Conservation (phyloP, 2,888 invertebrate genomes). For the Hydroisotoma schaefferi region DNA sequence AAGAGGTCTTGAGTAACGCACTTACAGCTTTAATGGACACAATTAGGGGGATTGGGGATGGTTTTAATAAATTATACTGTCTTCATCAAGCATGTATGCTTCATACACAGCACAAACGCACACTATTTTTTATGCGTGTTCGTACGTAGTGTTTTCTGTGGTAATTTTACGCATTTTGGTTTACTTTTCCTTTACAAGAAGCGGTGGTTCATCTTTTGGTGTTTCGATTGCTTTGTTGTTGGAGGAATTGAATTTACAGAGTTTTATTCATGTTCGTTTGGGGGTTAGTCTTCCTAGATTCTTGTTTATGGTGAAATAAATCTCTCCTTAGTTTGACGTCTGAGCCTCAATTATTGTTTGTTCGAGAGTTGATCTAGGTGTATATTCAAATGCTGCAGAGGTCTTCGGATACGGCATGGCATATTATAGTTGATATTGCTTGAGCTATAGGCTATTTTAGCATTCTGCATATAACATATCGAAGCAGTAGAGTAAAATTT, state of each 20-base stretch:
- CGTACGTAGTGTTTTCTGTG: no score
- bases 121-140: no score
- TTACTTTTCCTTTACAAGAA: background rate
- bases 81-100: no score
- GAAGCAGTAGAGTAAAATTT: no score
- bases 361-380: background rate
- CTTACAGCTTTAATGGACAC: constrained; percentile 12
- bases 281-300: background rate
- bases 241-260: background rate
- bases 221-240: background rate
- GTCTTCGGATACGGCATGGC: no score
- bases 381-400: background rate
- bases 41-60: constrained; percentile 12
- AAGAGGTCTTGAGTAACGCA: background rate
- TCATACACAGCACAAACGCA: no score
- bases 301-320: constrained; percentile 9
- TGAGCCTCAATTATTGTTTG: constrained; percentile 6
- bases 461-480: no score
- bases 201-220: background rate
- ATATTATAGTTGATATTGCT: no score
- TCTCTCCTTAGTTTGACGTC: background rate
- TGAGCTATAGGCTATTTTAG: no score
- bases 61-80: constrained; percentile 14
- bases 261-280: background rate
- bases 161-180: no score